Conservation (phyloP, 1,140 invertebrate genomes). For the Calephelis virginiensis region DNA sequence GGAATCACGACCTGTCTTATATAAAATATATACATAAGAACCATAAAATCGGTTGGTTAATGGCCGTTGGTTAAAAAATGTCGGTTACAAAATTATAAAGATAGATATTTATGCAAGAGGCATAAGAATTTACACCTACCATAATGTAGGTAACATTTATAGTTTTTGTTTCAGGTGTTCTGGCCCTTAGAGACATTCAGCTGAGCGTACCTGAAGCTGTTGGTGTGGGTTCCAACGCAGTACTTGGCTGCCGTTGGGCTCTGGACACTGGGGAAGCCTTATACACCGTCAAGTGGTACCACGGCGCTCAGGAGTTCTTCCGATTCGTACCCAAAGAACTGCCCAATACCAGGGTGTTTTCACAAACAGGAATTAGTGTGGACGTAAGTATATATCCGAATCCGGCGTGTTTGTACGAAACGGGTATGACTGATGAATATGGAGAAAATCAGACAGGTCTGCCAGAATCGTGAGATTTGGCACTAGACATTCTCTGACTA, state of each 20-base stretch:
- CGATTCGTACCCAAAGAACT: constrained; percentile 86
- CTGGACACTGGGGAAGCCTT: constrained; percentile 81
- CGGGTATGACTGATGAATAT: too few species aligned
- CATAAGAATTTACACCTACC: too few species aligned
- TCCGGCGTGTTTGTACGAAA: too few species aligned
- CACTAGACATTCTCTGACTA: too few species aligned
- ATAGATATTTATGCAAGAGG: too few species aligned
- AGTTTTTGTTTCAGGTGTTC: constrained; percentile 48
- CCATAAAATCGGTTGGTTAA: too few species aligned
- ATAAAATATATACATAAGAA: too few species aligned
- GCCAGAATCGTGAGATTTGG: too few species aligned
- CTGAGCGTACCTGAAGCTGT: constrained; percentile 82
- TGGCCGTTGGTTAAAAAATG: too few species aligned
- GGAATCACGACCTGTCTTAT: too few species aligned
- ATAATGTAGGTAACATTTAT: not conserved
- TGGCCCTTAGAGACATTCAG: constrained; percentile 81
- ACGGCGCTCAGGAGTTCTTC: constrained; percentile 87
- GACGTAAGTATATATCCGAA: constrained; percentile 85
- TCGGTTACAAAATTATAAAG: too few species aligned
- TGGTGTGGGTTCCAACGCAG: constrained; percentile 79
- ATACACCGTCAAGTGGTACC: constrained; percentile 92
- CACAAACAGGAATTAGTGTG: constrained; percentile 81
- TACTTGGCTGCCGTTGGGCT: constrained; percentile 83
- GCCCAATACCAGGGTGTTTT: constrained; percentile 84
- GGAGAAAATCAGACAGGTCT: too few species aligned